Percentiles rank a stretch among this genome's conserved stretches.
Evolutionary conservation across 2,113 vertebrate genomes (phyloP).

Genomic region (Tiliqua scincoides): DNA sequence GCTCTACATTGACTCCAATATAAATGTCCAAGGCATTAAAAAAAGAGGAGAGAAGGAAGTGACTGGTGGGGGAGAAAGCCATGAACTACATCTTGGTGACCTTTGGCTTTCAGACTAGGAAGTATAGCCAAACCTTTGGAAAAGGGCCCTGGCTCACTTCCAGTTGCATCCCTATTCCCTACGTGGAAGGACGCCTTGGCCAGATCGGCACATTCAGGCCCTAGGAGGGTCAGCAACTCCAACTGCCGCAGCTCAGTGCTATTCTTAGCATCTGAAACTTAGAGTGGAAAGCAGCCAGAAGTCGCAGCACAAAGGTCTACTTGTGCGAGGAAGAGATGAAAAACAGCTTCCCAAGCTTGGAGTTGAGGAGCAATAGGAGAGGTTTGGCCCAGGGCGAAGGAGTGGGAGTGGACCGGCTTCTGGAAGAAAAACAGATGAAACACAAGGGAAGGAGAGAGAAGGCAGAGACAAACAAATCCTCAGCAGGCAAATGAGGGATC

Average conservation of each 20-base stretch:
- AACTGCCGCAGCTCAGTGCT: neutral
- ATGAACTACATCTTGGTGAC: neutral
- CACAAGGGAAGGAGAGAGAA: neutral
- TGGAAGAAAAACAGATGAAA: conserved; percentile 10
- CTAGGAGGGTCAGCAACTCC: neutral
- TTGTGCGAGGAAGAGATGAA: conserved; percentile 9
- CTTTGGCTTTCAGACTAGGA: neutral
- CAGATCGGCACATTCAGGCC: neutral
- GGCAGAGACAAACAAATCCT: neutral
- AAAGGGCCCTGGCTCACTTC: neutral
- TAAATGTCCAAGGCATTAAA: neutral
- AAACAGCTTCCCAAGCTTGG: conserved; percentile 7
- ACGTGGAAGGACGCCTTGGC: neutral
- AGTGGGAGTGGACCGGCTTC: neutral
- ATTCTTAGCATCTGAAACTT: conserved; percentile 24
- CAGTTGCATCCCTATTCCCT: neutral
- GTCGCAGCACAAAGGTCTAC: conserved; percentile 6
- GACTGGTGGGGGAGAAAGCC: neutral
- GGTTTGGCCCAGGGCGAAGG: neutral
- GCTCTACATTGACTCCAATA: neutral
- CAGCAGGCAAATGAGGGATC: neutral
- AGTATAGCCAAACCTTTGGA: neutral
- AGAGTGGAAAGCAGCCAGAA: conserved; percentile 15
- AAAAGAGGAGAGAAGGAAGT: neutral
- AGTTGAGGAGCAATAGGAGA: conserved; percentile 5